These are phyloP conservation scores for Phylloscopus whistleri DNA, from an alignment of 2,113 vertebrate species.

Conservation along the genomic window DNA sequence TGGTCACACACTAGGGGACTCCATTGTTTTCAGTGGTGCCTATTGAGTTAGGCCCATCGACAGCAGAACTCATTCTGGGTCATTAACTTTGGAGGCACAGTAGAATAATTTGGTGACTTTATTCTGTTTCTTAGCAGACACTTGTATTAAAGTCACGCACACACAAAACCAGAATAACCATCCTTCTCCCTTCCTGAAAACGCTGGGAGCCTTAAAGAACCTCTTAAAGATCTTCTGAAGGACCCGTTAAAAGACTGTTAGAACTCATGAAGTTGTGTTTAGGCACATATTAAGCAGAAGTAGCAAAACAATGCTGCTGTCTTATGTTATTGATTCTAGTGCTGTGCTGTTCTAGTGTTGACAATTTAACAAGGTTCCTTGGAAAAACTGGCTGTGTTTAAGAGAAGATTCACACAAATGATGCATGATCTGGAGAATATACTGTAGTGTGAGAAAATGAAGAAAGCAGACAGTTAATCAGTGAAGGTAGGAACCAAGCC, in stretches of 20 bases:
- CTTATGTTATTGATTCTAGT: background rate
- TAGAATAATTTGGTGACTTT: conserved; percentile 44
- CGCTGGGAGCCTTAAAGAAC: background rate
- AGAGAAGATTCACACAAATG: background rate
- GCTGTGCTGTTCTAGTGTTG: background rate
- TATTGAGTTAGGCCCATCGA: conserved; percentile 63
- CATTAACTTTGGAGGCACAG: conserved; percentile 48
- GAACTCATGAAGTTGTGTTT: background rate
- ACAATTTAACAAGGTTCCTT: conserved; percentile 49
- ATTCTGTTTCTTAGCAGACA: conserved; percentile 28
- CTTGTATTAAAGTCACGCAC: conserved; percentile 13
- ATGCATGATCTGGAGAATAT: background rate
- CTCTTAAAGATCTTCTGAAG: background rate
- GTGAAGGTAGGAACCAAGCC: background rate
- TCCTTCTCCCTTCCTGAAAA: background rate
- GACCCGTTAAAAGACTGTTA: background rate
- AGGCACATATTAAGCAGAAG: background rate
- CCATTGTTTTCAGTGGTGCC: conserved; percentile 64
- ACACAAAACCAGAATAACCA: background rate
- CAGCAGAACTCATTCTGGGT: conserved; percentile 53
- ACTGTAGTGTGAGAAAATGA: background rate
- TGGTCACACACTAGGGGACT: conserved; percentile 62
- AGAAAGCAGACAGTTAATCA: background rate
- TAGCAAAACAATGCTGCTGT: background rate
- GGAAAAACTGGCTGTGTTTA: conserved; percentile 11